Evolutionary conservation across 1,140 invertebrate genomes (phyloP).

Genomic region (Pissodes strobi): DNA sequence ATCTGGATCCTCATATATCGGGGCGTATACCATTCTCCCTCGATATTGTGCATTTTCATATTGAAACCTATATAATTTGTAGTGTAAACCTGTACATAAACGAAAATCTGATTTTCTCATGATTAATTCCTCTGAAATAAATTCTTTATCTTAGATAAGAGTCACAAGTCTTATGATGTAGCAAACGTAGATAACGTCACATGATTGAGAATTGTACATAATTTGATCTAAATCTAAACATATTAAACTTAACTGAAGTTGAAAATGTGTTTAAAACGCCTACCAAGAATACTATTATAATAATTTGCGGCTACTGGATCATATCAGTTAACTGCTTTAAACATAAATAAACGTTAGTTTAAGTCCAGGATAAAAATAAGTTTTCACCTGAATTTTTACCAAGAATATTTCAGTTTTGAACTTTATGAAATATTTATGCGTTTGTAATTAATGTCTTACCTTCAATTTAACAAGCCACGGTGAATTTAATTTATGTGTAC

Average conservation of each 20-base stretch:
- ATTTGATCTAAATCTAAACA: no score
- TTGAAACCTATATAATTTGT: no score
- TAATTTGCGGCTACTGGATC: conserved; percentile 14
- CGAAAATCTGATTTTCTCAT: no score
- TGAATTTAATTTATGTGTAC: no score
- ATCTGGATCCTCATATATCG: no score
- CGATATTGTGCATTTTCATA: no score
- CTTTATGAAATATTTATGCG: not conserved
- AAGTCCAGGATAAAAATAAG: conserved; percentile 10
- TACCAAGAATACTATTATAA: conserved; percentile 7
- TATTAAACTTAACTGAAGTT: no score
- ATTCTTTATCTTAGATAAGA: conserved; percentile 9
- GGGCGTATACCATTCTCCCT: no score
- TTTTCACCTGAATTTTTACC: conserved; percentile 18
- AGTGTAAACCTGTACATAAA: no score
- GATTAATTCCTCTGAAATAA: conserved; percentile 8
- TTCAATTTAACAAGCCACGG: not conserved
- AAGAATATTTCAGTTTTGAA: not conserved
- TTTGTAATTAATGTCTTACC: not conserved
- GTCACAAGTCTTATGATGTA: not conserved
- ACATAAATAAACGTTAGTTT: conserved; percentile 12
- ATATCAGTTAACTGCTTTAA: conserved; percentile 17
- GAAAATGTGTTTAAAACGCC: no score
- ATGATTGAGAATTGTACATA: no score
- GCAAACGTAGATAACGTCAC: not conserved